phyloP scores from a whole-genome alignment of 64 coral and sea anemone genomes.

The Catalaphyllia jardinei region DNA sequence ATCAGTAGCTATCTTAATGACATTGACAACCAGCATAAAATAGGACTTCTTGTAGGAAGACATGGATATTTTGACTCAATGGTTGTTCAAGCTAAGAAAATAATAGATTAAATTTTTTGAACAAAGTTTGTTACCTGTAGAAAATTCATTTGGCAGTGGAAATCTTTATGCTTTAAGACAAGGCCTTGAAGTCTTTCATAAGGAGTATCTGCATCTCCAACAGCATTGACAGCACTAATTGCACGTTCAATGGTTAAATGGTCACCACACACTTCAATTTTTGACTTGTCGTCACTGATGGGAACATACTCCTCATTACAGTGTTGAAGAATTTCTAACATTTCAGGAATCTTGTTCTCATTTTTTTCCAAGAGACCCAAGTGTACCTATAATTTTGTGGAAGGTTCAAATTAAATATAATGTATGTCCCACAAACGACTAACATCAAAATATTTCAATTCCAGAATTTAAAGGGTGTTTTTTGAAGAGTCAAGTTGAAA shows the following conservation, averaged over 20 bases:
- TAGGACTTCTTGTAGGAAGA: too few relatives aligned
- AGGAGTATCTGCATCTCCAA: conserved; percentile 19
- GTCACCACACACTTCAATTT: conserved; percentile 21
- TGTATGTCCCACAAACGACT: neutral
- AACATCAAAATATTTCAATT: neutral
- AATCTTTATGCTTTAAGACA: conserved; percentile 31
- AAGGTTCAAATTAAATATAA: neutral
- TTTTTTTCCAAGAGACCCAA: conserved; percentile 1
- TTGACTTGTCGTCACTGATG: too few relatives aligned
- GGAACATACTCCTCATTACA: neutral
- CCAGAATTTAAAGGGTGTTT: neutral
- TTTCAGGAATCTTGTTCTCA: conserved; percentile 6
- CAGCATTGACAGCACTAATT: conserved; percentile 14
- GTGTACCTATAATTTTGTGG: neutral
- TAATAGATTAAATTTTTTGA: too few relatives aligned
- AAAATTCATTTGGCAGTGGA: conserved; percentile 53
- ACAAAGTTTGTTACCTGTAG: conserved; percentile 21
- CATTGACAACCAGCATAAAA: too few relatives aligned
- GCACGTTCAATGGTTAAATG: conserved; percentile 47
- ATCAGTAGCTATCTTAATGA: too few relatives aligned
- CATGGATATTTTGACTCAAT: too few relatives aligned
- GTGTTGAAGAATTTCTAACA: conserved; percentile 15
- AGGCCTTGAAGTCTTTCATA: conserved; percentile 36
- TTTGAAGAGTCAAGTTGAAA: too few relatives aligned
- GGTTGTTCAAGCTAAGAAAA: too few relatives aligned